Evolutionary conservation across 1,140 invertebrate genomes (phyloP), one percentile per base, ranked within the genome.

Genomic region (Chlorops oryzae): DNA sequence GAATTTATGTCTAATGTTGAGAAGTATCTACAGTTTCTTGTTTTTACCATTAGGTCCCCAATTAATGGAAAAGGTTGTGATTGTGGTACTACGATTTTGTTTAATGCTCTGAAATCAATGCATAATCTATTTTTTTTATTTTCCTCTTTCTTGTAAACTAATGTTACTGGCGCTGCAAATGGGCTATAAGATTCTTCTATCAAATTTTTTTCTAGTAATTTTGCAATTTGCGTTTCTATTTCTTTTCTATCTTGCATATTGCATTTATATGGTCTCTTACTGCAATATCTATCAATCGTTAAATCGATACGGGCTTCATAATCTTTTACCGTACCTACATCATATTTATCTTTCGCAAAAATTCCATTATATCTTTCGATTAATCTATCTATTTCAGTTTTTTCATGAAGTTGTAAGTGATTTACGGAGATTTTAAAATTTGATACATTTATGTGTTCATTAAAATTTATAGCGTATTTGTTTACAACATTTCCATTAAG

Each of bases 291-390:
- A n/a, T 70, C 62, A 15, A 68, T 47, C 18, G 59, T 13, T 50
- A 72, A 45, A 45, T 72, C 62, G 43, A 70, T 70, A 12, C 41
- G 52, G 47, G 63, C 69, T 62, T 64, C 44, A 32, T 46, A 46
- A 2, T 24, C 44, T 10, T n/a, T 46, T 7, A 46, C 20, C 17
- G 25, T 34, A 38, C 61, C 67, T 47, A 59, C 51, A 53, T 63
- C 55, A 59, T 51, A 73, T 59, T 71, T 72, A 40, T 71, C 50
- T 53, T 70, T 70, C 50, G 66, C 68, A 66, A 70, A 70, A 7
- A 59, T 51, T 49, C 52, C 38, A 54, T 60, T 63, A 52, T 68
- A 56, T 40, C 57, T 56, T 2, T 53, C 15, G 39, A 63, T 58
- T 6, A 67, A 40, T 49, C 45, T 50, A 47, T 61, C 20, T 55